Evolutionary conservation across 1,140 invertebrate genomes (phyloP), one percentile per base, ranked within the genome.

Genomic region (Drosophila tristis): DNA sequence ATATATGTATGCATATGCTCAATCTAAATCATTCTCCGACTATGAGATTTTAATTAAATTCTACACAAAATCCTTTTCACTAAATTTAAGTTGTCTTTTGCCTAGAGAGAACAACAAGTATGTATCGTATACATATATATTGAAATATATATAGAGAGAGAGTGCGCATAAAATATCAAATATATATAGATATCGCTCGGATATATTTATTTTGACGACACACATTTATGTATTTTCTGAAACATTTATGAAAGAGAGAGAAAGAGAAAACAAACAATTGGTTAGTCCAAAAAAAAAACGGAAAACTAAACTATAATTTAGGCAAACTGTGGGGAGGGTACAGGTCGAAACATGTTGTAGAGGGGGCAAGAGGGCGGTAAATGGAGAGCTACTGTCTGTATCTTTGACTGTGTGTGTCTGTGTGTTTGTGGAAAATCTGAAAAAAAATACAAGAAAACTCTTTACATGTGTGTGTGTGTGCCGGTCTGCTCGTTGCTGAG

Each of bases 141-240:
- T 47, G 47, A 71, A 42, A 72, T 43, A 60, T 71, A 59, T 72
- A 70, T 58, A 65, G 48, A 57, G 55, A 57, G 55, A 74, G 60
- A 74, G 75, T 73, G 75, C 75, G 82, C 80, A 78, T 77, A 77
- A 50, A 81, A 60, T 78, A 64, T 67, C 71, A 64, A 65, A 73
- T 57, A 49, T 61, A 60, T 68, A 58, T 64, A 13, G 3, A 64
- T 65, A 80, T 67, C 54, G 57, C 51, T 68, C 51, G 66, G 66
- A 79, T 63, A 79, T 62, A 72, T 71, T 57, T 58, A 62, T 61
- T 65, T 81, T 74, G 82, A 82, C 82, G 79, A 89, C 76, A 87
- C 75, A 80, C 44, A 65, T 71, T 89, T 89, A 89, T 80, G 80
- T 80, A 84, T 84, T 64, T 78, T 89, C 84, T 89, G 84, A 89